Base-by-base conservation (phyloP, 2,888 invertebrate genomes). In the Ptilodon capucinus region DNA sequence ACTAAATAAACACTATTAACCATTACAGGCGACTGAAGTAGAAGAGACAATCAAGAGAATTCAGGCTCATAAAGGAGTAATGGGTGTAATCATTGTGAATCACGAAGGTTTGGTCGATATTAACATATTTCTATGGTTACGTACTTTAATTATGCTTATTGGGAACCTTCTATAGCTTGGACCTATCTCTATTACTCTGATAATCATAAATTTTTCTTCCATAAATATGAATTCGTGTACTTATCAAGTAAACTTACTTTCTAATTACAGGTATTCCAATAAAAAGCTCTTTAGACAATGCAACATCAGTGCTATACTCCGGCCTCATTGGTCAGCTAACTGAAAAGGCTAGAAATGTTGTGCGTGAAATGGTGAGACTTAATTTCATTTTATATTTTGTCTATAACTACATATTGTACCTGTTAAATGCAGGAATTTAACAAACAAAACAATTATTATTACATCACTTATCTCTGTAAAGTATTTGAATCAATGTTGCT, bases 21-120 rank as follows among this genome's bases (percentile, higher is more conserved):
- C 41, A 38, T 89, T 91, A 11, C 76, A 93, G 93, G 93, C 93
- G 7, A 93, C 93, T 57, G 99, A 99, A 93, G 97, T 99, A 32
- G 99, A 99, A 87, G 99, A 99, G 91, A 98, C 98, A 9, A 94
- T 99, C 83, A 99, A 99, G 91, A 93, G 99, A 57, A 98, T 99
- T 73, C 97, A 98, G 79, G 95, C 96, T 41, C 99, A 99, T 76
- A 99, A 98, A 91, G 99, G 99, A 64, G 99, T 99, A 49, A 95
- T 97, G 76, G 99, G 99, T 57, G 96, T 98, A 43, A 97, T 99
- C 80, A 97, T 99, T 50, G 97, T 99, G 50, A 99, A 99, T 89
- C 94, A 95, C 54, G 98, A 99, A 95, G 99, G 99, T 98, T 92
- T 84, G 86, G 73, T 88, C 89, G 76, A 90, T 87, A 76, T 62